Conservation (phyloP, 2,797 vertebrate species). For the Buphagus erythrorhynchus region DNA sequence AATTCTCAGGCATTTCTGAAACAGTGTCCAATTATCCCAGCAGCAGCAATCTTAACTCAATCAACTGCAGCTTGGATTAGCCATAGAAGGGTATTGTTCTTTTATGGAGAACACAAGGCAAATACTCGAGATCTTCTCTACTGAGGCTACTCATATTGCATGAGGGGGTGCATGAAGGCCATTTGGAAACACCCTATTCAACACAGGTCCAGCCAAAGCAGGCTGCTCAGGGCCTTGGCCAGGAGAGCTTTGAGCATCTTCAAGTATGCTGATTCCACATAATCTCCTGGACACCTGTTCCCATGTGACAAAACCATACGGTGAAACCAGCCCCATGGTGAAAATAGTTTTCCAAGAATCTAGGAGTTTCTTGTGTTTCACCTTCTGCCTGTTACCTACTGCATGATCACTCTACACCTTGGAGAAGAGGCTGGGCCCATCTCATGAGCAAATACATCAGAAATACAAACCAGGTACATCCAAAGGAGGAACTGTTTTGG, state of each 20-base stretch:
- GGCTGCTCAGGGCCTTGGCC: not conserved
- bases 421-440: not conserved
- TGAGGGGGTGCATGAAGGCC: not conserved
- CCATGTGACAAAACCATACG: not conserved
- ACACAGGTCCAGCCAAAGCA: not conserved
- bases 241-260: not conserved
- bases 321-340: not conserved
- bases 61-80: slow-evolving; percentile 32
- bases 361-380: not conserved
- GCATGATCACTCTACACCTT: not conserved
- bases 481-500: not conserved
- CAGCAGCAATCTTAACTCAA: slow-evolving; percentile 51
- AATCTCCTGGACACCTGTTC: not conserved
- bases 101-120: not conserved
- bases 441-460: not conserved
- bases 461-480: not conserved
- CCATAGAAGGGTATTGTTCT: slow-evolving; percentile 55
- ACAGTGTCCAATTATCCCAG: slow-evolving; percentile 48
- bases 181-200: not conserved
- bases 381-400: not conserved
- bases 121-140: not conserved
- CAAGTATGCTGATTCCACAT: not conserved
- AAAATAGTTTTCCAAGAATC: not conserved
- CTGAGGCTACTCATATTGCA: not conserved
- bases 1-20: slow-evolving; percentile 57